phyloP scores from a whole-genome alignment of 2,888 invertebrate genomes.

The Hirtodrosophila duncani region DNA sequence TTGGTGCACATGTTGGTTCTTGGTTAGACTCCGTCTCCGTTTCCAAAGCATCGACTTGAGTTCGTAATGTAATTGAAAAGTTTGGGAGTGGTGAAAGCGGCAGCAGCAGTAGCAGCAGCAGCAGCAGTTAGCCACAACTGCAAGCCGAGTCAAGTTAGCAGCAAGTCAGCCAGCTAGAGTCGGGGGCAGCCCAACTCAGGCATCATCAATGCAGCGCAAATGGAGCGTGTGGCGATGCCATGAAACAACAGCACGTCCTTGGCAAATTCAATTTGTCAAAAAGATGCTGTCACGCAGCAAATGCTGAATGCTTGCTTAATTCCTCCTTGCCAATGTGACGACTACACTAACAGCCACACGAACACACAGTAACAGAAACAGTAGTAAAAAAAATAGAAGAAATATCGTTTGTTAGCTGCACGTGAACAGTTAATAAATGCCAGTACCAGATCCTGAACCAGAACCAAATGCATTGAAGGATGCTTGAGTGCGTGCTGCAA shows the following conservation, averaged over 20 bases:
- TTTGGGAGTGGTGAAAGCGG: conserved; percentile 28
- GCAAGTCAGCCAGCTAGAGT: too few relatives aligned
- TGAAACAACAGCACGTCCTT: conserved; percentile 67
- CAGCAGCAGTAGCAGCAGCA: conserved; percentile 21
- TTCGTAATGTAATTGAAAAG: conserved; percentile 67
- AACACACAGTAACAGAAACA: neutral
- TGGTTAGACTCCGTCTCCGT: neutral
- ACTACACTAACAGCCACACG: conserved; percentile 5
- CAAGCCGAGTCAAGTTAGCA: conserved; percentile 17
- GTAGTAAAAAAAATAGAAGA: conserved; percentile 10
- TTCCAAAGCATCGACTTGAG: conserved; percentile 43
- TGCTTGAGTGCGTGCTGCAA: conserved; percentile 57
- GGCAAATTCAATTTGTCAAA: conserved; percentile 71
- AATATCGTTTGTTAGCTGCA: conserved; percentile 51
- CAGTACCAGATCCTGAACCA: too few relatives aligned
- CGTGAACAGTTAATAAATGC: conserved; percentile 69
- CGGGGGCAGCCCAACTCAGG: conserved; percentile 4
- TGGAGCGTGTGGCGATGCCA: conserved; percentile 47
- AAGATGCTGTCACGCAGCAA: conserved; percentile 68
- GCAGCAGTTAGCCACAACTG: conserved; percentile 47
- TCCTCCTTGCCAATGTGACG: conserved; percentile 42
- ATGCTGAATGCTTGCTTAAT: conserved; percentile 69
- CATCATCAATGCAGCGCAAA: conserved; percentile 40
- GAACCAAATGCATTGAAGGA: conserved; percentile 54
- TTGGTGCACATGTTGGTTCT: conserved; percentile 39